Evolutionary conservation across 23 tunicate species (phyloP).

Genomic region (Ascidia mentula): DNA sequence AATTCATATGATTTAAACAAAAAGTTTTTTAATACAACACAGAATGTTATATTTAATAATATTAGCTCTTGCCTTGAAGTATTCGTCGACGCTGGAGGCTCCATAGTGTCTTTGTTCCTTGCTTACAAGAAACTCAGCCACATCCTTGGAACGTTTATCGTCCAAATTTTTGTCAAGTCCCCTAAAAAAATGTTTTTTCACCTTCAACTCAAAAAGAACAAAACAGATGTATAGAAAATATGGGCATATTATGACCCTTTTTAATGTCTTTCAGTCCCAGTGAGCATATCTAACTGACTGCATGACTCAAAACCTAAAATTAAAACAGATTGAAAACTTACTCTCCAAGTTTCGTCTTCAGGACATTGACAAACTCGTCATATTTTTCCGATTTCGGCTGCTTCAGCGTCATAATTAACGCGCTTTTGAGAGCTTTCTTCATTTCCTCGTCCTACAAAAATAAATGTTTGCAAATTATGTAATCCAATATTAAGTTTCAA

Average conservation of each 20-base stretch:
- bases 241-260: no score
- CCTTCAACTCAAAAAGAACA: no score
- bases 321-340: neutral
- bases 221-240: no score
- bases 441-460: conserved; percentile 29
- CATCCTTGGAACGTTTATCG: neutral
- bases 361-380: conserved; percentile 16
- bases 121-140: neutral
- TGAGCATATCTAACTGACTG: no score
- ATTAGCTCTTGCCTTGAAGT: conserved; percentile 8
- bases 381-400: conserved; percentile 15
- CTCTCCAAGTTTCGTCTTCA: conserved; percentile 34
- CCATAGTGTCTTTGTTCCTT: conserved; percentile 5
- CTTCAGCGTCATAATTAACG: conserved; percentile 46
- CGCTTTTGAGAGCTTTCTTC: conserved; percentile 34
- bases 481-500: no score
- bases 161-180: neutral
- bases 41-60: no score
- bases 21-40: no score
- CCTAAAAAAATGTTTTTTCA: no score
- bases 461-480: no score
- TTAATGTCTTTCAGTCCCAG: no score
- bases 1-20: no score
- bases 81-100: conserved; percentile 13
- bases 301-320: no score